phyloP scores from a whole-genome alignment of 2,113 vertebrate genomes.

The Psettodes erumei region DNA sequence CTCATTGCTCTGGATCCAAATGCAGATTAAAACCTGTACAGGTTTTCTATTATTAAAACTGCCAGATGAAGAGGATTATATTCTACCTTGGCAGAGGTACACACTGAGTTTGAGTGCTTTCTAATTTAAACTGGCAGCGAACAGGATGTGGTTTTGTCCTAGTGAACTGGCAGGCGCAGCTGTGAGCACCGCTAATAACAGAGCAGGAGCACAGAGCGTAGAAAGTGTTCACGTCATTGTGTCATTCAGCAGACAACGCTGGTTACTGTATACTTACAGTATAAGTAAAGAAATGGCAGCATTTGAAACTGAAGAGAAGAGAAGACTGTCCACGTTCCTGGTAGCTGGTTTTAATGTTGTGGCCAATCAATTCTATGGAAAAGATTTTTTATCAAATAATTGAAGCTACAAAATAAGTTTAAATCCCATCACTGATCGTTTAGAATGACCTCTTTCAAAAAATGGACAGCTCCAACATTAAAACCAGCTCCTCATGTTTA shows the following conservation, averaged over 20 bases:
- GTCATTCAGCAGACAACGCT: background rate
- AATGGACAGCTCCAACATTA: too few relatives aligned
- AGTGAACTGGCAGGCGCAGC: conserved; percentile 7
- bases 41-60: background rate
- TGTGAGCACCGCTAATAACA: conserved; percentile 48
- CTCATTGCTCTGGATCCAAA: background rate
- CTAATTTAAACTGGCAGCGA: conserved; percentile 18
- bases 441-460: too few relatives aligned
- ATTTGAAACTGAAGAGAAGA: background rate
- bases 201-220: background rate
- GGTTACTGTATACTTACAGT: background rate
- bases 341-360: too few relatives aligned
- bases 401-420: too few relatives aligned
- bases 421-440: too few relatives aligned
- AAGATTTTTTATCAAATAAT: too few relatives aligned
- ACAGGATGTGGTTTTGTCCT: conserved; percentile 52
- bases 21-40: background rate
- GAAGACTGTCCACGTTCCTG: too few relatives aligned
- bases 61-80: background rate
- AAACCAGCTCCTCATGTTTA: too few relatives aligned
- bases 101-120: background rate
- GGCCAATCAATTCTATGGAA: too few relatives aligned
- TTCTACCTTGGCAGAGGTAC: background rate
- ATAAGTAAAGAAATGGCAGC: background rate
- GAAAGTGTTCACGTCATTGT: background rate